Percentiles rank a stretch among this genome's conserved stretches.
Evolutionary conservation across 1,140 invertebrate species (phyloP).

Genomic region (Zaprionus taronus): DNA sequence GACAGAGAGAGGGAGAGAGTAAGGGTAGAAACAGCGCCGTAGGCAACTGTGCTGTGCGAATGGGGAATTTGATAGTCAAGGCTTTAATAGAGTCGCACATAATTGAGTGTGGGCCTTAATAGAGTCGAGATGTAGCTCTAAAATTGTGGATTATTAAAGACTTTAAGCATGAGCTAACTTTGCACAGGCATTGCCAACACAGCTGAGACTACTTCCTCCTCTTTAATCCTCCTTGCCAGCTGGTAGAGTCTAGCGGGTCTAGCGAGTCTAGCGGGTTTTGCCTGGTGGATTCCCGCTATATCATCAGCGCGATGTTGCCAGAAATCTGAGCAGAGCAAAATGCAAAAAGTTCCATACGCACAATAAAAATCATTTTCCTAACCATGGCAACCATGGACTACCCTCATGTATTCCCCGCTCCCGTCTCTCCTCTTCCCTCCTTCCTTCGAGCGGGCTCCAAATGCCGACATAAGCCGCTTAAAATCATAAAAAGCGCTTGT

Average conservation of each 20-base stretch:
- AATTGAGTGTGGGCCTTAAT: neutral
- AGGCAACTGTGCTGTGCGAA: neutral
- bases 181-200: neutral
- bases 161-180: neutral
- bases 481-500: conserved; percentile 37
- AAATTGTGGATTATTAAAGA: neutral
- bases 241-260: neutral
- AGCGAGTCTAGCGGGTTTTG: neutral
- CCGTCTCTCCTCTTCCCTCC: neutral
- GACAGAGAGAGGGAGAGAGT: too few species aligned
- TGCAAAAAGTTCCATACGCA: conserved; percentile 4
- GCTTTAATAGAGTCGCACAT: neutral
- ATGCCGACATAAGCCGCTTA: conserved; percentile 67
- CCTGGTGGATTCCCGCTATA: neutral
- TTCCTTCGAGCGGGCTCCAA: neutral
- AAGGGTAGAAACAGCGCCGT: neutral
- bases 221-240: too few species aligned
- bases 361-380: conserved; percentile 29
- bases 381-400: conserved; percentile 54
- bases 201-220: too few species aligned
- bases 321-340: neutral
- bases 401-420: neutral
- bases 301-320: neutral
- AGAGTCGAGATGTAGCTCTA: neutral
- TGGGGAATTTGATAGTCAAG: neutral